Evolutionary conservation across 2,888 invertebrate genomes (phyloP).

Genomic region (Apamea sordens): DNA sequence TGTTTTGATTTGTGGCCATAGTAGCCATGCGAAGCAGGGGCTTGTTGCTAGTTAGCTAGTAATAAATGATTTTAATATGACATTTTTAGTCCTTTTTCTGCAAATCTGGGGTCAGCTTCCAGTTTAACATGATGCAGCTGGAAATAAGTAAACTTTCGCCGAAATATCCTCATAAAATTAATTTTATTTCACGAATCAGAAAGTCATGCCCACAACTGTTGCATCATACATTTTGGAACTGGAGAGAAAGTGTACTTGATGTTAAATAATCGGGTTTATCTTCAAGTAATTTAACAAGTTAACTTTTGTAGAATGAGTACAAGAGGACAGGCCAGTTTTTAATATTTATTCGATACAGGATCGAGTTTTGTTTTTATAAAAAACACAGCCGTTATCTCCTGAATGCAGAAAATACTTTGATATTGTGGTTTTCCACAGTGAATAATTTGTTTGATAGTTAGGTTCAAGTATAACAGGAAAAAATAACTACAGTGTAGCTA

Average conservation of each 20-base stretch:
- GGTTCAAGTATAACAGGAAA: slow-evolving; percentile 46
- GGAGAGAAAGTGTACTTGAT: slow-evolving; percentile 24
- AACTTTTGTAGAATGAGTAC: background rate
- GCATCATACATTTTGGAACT: slow-evolving; percentile 18
- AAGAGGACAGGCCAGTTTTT: background rate
- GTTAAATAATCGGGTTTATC: background rate
- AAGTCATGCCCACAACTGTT: background rate
- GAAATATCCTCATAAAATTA: background rate
- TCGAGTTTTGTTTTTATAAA: background rate
- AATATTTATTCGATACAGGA: background rate
- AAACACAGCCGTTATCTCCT: background rate
- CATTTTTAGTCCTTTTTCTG: background rate
- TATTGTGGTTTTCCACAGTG: background rate
- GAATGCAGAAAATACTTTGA: background rate
- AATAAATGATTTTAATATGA: background rate
- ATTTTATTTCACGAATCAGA: background rate
- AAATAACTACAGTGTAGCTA: slow-evolving; percentile 14
- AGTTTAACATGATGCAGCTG: background rate
- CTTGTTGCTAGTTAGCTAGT: no score
- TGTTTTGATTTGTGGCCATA: background rate
- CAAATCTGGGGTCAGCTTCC: background rate
- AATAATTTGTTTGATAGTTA: slow-evolving; percentile 1
- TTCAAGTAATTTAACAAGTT: background rate
- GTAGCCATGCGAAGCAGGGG: background rate
- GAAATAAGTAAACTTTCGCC: background rate